Conservation (phyloP, 1,140 invertebrate genomes). For the Lethocerus indicus region DNA sequence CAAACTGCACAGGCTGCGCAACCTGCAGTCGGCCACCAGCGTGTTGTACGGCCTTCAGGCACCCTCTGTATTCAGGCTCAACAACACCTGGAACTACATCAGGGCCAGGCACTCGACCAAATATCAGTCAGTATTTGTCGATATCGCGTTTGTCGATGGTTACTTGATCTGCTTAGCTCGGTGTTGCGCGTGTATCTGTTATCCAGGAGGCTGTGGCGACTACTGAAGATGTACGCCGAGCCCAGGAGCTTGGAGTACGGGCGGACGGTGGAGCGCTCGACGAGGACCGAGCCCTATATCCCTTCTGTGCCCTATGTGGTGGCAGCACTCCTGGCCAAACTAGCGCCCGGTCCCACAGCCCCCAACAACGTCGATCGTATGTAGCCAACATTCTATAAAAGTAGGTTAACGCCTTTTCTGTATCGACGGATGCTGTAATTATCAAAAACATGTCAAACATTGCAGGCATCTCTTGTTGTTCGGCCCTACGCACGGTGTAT, state of each 20-base stretch:
- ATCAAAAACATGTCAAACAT: too few species aligned
- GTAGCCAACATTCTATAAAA: too few species aligned
- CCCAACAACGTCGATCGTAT: too few species aligned
- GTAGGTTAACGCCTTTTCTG: too few species aligned
- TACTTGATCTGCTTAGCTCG: background rate
- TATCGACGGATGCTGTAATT: too few species aligned
- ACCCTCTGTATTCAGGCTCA: conserved; percentile 30
- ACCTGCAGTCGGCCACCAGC: conserved; percentile 34
- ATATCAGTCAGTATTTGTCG: conserved; percentile 26
- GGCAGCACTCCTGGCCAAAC: background rate
- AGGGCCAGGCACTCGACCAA: conserved; percentile 30
- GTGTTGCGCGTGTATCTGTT: background rate
- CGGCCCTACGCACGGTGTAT: too few species aligned
- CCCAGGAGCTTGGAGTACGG: background rate
- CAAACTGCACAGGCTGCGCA: conserved; percentile 30
- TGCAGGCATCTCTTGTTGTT: too few species aligned
- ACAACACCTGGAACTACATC: conserved; percentile 30
- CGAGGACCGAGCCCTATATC: background rate
- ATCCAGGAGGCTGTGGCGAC: background rate
- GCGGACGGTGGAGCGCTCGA: background rate
- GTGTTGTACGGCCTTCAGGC: conserved; percentile 33
- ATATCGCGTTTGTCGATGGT: background rate
- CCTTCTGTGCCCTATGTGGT: background rate
- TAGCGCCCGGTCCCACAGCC: too few species aligned
- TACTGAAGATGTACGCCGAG: background rate